Evolutionary conservation across 2,113 vertebrate species (phyloP).

Genomic region (Excalfactoria chinensis): DNA sequence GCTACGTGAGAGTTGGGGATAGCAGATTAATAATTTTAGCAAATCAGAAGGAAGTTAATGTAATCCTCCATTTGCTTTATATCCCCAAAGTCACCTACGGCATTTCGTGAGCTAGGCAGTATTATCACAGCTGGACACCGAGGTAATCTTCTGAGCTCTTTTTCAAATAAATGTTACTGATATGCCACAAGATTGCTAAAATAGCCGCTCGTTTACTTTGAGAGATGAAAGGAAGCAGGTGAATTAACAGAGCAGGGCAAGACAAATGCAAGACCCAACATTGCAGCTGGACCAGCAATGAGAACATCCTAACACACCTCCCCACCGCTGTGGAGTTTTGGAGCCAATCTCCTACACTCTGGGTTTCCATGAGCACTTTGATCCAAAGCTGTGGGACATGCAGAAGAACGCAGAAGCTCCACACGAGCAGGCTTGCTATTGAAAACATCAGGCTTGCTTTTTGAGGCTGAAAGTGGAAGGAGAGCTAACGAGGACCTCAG

Average conservation of each 20-base stretch:
- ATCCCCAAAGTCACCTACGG: slow-evolving; percentile 50
- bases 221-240: slow-evolving; percentile 14
- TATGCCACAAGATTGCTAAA: not conserved
- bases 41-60: slow-evolving; percentile 58
- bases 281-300: not conserved
- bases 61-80: slow-evolving; percentile 64
- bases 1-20: slow-evolving; percentile 3
- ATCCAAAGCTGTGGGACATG: not conserved
- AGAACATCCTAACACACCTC: not conserved
- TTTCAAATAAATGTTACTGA: slow-evolving; percentile 48
- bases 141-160: slow-evolving; percentile 50
- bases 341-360: not conserved
- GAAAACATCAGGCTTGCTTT: not conserved
- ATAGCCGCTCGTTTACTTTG: slow-evolving; percentile 13
- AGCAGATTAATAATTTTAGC: slow-evolving; percentile 49
- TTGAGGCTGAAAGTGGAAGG: not conserved
- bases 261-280: not conserved
- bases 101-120: slow-evolving; percentile 51
- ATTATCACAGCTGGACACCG: slow-evolving; percentile 67
- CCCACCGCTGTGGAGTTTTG: not conserved
- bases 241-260: not conserved
- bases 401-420: not conserved
- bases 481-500: not conserved
- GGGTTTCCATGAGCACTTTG: not conserved
- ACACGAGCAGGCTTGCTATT: not conserved